Conservation (phyloP, 2,113 vertebrate genomes). For the Poecile atricapillus region DNA sequence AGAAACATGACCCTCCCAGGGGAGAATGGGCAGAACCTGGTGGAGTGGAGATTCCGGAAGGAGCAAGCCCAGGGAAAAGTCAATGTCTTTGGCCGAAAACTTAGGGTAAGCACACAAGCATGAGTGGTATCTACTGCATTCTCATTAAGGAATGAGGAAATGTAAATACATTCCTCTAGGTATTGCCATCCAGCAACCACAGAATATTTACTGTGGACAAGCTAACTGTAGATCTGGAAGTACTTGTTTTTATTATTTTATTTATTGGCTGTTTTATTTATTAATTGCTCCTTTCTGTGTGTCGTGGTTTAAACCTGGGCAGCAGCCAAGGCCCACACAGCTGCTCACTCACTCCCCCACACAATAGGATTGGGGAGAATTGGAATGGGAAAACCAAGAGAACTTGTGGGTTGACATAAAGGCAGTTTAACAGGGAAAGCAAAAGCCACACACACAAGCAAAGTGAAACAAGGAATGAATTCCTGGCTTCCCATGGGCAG, state of each 20-base stretch:
- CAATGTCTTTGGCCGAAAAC: constrained; percentile 94
- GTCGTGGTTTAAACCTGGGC: not conserved
- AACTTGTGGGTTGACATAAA: not conserved
- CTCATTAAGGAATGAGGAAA: not conserved
- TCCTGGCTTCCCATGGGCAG: not conserved
- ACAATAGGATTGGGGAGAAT: fast-evolving
- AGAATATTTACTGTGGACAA: not conserved
- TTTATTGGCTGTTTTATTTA: not conserved
- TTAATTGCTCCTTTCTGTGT: not conserved
- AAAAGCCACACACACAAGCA: not conserved
- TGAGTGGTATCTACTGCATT: not conserved
- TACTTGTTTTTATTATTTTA: not conserved
- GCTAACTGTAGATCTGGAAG: not conserved
- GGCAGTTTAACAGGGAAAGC: not conserved
- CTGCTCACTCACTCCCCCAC: not conserved
- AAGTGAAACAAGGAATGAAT: not conserved
- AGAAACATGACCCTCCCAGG: constrained; percentile 96
- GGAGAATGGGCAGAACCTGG: constrained; percentile 92
- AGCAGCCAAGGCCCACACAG: not conserved
- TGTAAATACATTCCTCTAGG: not conserved
- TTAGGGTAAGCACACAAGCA: constrained; percentile 78
- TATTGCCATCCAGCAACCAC: not conserved
- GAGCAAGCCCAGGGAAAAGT: constrained; percentile 94
- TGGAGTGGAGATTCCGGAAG: constrained; percentile 97
- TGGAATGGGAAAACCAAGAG: not conserved